phyloP scores from a whole-genome alignment of 2,113 vertebrate species.

The Equus quagga region DNA sequence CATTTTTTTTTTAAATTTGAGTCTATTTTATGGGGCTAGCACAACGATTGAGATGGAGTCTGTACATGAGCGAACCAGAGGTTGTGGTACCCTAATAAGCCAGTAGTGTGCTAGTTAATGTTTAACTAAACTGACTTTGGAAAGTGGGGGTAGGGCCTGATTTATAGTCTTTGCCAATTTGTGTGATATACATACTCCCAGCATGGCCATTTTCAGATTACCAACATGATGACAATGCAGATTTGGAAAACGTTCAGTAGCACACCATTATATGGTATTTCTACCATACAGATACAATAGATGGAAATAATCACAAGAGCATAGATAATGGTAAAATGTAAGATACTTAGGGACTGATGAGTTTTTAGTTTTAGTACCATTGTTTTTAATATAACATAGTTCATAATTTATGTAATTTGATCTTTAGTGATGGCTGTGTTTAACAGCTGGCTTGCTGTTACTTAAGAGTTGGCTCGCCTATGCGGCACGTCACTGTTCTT shows the following conservation, averaged over 20 bases:
- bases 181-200: neutral
- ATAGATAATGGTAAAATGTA: neutral
- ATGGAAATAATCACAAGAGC: neutral
- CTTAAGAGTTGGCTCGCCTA: neutral
- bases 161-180: neutral
- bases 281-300: neutral
- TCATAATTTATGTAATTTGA: neutral
- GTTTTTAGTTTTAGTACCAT: neutral
- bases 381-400: neutral
- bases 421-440: neutral
- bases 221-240: fast-evolving
- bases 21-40: neutral
- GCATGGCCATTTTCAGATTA: neutral
- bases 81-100: neutral
- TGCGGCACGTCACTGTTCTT: neutral
- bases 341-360: neutral
- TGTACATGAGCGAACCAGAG: neutral
- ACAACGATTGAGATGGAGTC: neutral
- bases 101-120: neutral
- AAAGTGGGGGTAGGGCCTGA: neutral
- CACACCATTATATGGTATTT: neutral
- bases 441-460: neutral
- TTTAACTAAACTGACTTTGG: neutral
- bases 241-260: no score
- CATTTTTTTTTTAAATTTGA: neutral